A percentile compares a stretch with the other conserved stretches of the same genome.
These are phyloP conservation scores for Phrixothrix hirtus DNA, from an alignment of 2,888 invertebrate genomes.

Conservation along the genomic window DNA sequence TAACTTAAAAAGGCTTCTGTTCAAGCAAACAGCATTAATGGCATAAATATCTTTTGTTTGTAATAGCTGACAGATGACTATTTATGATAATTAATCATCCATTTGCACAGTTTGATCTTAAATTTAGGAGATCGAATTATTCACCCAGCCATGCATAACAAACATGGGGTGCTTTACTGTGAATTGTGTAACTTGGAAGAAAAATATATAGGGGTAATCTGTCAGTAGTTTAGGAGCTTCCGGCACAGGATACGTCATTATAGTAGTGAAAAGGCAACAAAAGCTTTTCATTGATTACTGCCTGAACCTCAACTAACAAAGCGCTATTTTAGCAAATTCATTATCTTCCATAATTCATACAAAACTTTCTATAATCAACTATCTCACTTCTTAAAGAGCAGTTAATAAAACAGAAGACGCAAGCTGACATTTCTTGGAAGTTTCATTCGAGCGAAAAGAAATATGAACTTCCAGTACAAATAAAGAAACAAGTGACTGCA, in stretches of 20 bases:
- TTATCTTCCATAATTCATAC: constrained; percentile 5
- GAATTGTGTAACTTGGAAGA: constrained; percentile 15
- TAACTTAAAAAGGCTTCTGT: background rate
- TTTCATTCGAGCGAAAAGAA: constrained; percentile 34
- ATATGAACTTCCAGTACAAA: constrained; percentile 40
- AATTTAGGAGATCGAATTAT: constrained; percentile 12
- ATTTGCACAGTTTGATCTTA: constrained; percentile 12
- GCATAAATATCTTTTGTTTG: constrained; percentile 10
- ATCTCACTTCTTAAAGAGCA: background rate
- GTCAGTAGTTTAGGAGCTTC: background rate
- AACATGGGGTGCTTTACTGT: constrained; percentile 21
- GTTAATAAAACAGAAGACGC: constrained; percentile 22
- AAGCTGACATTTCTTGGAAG: constrained; percentile 24
- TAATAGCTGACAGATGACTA: constrained; percentile 1
- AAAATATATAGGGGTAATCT: constrained; percentile 12
- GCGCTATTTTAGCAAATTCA: constrained; percentile 1
- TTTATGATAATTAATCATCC: constrained; percentile 21
- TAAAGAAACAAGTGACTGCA: constrained; percentile 35
- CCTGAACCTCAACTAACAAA: background rate
- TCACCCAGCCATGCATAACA: constrained; percentile 14
- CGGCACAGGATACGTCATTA: background rate
- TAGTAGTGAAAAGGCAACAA: background rate
- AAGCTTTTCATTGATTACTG: background rate
- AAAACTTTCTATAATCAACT: constrained; percentile 7
- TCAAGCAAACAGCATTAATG: constrained; percentile 9